Percentiles rank a stretch among this genome's conserved stretches.
Evolutionary conservation across 92 coral and sea anemone genomes (phyloP).

Genomic region (Anthopleura xanthogrammica): DNA sequence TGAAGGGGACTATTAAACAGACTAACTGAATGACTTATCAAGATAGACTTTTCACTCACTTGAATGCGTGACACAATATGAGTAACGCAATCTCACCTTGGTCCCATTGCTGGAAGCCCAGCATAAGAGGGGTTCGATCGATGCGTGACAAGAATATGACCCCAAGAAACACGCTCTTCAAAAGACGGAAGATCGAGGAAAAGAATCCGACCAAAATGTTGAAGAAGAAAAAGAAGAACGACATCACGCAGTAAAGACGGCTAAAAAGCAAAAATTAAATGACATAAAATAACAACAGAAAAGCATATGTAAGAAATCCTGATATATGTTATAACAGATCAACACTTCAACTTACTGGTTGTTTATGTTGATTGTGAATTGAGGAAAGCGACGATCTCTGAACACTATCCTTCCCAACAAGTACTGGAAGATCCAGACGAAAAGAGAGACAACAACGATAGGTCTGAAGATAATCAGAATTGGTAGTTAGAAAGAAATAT

Average conservation of each 20-base stretch:
- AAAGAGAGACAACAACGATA: neutral
- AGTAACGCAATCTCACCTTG: constrained; percentile 41
- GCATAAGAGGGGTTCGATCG: constrained; percentile 64
- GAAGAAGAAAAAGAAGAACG: constrained; percentile 85
- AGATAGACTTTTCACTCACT: no score
- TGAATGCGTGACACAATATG: neutral
- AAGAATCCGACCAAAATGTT: constrained; percentile 65
- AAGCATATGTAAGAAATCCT: neutral
- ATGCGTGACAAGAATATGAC: constrained; percentile 69
- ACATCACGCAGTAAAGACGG: constrained; percentile 64
- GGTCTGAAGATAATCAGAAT: constrained; percentile 18
- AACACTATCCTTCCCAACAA: neutral
- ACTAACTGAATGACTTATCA: no score
- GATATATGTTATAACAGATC: neutral
- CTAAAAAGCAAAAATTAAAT: constrained; percentile 24
- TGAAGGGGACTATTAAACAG: no score
- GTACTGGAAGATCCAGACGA: constrained; percentile 5
- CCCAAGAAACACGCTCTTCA: constrained; percentile 63
- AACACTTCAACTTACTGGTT: constrained; percentile 38
- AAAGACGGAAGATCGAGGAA: constrained; percentile 56
- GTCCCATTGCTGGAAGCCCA: constrained; percentile 71
- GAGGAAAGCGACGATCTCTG: constrained; percentile 21
- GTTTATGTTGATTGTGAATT: constrained; percentile 31
- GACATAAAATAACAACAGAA: no score
- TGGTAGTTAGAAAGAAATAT: neutral